phyloP scores from a whole-genome alignment of 2,797 vertebrate species.

The Tangara arthus region DNA sequence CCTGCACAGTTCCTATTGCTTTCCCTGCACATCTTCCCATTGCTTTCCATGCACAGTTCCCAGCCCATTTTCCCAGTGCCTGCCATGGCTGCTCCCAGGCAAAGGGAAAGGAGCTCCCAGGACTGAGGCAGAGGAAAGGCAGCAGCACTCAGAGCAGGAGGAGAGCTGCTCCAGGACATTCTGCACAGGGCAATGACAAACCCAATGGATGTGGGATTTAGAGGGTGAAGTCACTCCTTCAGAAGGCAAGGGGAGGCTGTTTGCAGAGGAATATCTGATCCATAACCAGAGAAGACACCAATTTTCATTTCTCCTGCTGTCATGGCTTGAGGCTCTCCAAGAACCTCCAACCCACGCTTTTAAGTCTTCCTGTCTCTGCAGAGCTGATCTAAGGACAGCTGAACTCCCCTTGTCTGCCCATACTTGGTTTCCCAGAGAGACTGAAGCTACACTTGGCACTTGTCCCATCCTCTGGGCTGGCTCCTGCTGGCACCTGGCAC shows the following conservation, averaged over 20 bases:
- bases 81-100: neutral
- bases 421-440: neutral
- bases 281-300: neutral
- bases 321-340: neutral
- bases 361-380: neutral
- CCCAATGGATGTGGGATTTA: neutral
- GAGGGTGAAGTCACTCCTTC: neutral
- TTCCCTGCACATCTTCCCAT: neutral
- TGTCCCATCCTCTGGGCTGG: neutral
- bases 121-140: conserved; percentile 14
- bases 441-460: neutral
- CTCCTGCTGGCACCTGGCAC: neutral
- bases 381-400: neutral
- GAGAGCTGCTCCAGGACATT: neutral
- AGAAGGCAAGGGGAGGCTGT: neutral
- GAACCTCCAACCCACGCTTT: neutral
- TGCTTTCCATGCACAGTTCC: conserved; percentile 22
- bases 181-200: neutral
- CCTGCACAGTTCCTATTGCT: neutral
- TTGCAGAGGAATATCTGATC: neutral
- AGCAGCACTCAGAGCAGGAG: neutral
- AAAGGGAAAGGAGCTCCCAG: conserved; percentile 1
- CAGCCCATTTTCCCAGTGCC: neutral
- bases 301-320: neutral
- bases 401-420: neutral